Evolutionary conservation across 2,888 invertebrate genomes (phyloP).

Genomic region (Antheraea assamensis): DNA sequence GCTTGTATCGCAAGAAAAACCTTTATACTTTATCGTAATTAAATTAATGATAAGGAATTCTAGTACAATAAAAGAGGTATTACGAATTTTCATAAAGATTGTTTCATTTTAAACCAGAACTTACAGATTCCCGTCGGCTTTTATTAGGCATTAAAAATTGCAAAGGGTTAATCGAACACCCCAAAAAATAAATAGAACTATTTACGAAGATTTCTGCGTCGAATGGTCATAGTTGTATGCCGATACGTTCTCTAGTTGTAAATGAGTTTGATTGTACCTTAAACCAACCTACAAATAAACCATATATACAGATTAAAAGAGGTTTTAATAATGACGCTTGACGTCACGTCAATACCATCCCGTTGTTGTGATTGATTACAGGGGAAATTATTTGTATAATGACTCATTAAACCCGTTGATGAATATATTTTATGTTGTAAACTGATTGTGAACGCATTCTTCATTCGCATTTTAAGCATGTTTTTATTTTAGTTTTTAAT

Average conservation of each 20-base stretch:
- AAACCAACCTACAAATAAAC: no score
- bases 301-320: no score
- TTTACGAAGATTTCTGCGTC: no score
- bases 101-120: background rate
- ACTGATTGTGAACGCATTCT: no score
- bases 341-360: background rate
- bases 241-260: no score
- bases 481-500: background rate
- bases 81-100: background rate
- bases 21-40: background rate
- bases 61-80: background rate
- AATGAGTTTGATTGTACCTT: no score
- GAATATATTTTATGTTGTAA: background rate
- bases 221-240: no score
- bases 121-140: no score
- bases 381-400: background rate
- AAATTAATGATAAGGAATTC: background rate
- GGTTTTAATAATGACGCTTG: background rate
- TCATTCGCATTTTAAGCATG: no score
- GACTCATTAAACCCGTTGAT: background rate
- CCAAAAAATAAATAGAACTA: no score
- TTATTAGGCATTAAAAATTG: no score
- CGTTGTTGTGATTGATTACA: slow-evolving; percentile 2
- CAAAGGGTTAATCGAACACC: no score
- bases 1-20: background rate